Base-by-base conservation (phyloP, 2,888 invertebrate species). In the Oscheius sp. region DNA sequence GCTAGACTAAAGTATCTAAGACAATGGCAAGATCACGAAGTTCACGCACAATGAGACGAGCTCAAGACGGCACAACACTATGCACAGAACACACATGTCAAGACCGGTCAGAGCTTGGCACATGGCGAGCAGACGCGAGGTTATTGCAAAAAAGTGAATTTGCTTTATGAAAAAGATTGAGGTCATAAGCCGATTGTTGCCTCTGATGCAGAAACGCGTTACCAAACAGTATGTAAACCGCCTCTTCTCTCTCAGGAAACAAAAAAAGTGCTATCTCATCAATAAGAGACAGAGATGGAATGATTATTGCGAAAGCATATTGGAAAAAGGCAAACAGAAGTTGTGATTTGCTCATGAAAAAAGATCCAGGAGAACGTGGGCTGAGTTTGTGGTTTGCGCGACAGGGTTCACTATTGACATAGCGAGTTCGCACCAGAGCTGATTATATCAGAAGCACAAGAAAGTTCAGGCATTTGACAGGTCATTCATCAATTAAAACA, bases 1-100 rank as follows among this genome's bases (percentile, higher is more conserved):
- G 34, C 20, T 39, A n/a, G 23, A 58, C 8, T n/a, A 25, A 45
- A 37, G 20, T 20, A 17, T 10, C n/a, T n/a, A 63, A 45, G 48
- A 63, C 12, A 63, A 48, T 31, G 63, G 34, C 34, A 55, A 55
- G 52, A 52, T 52, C 52, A 55, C 34, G 34, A 55, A 55, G 55
- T 55, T 55, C 55, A 55, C 55, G 55, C 37, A 34, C 20, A 42
- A 42, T 20, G 31, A 33, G 20, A n/a, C 17, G 17, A 37, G 55
- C 34, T 55, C 34, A 34, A 55, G 55, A 55, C 55, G 55, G 55
- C 53, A 53, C 53, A 27, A 45, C 48, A 48, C 48, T 5, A 23
- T 48, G 48, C 55, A 55, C 55, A 55, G 55, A 33, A 34, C 55
- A 55, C 55, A 55, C 55, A 55, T 55, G 20, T 17, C 55, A 55